Conservation (phyloP, 2,113 vertebrate genomes). For the Drymodes brunneopygia region DNA sequence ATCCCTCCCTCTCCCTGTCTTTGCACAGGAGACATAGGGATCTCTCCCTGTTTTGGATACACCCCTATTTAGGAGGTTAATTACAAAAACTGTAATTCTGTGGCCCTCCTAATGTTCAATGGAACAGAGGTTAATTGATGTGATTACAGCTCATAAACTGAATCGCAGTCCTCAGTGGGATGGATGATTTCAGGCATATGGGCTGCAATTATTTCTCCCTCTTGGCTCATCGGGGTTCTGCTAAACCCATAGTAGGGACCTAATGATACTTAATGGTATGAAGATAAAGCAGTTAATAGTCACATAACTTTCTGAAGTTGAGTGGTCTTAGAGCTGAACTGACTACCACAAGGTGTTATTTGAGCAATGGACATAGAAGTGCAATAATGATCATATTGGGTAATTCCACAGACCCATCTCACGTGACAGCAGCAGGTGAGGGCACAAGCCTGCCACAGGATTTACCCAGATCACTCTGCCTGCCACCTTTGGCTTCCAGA, state of each 20-base stretch:
- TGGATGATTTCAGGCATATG: slow-evolving; percentile 41
- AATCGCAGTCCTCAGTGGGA: slow-evolving; percentile 45
- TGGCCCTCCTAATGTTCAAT: slow-evolving; percentile 26
- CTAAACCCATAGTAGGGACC: slow-evolving; percentile 18
- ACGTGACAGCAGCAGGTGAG: not conserved
- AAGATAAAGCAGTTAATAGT: slow-evolving; percentile 9
- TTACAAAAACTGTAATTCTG: slow-evolving; percentile 39
- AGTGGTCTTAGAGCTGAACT: not conserved
- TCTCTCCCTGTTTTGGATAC: slow-evolving; percentile 25
- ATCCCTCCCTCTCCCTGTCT: not conserved
- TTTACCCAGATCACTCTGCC: not conserved
- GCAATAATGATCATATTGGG: not conserved
- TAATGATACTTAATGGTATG: slow-evolving; percentile 32
- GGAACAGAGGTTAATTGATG: slow-evolving; percentile 59
- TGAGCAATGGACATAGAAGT: not conserved
- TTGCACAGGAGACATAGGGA: not conserved
- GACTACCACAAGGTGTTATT: not conserved
- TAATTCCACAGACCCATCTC: not conserved
- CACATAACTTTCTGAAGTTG: not conserved
- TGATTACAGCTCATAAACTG: slow-evolving; percentile 30
- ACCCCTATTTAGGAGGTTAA: slow-evolving; percentile 42
- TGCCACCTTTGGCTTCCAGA: not conserved
- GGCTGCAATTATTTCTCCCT: slow-evolving; percentile 45
- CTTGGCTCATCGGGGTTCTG: slow-evolving; percentile 8
- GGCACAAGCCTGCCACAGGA: fast-evolving